phyloP scores from a whole-genome alignment of 2,797 vertebrate species.

The Menidia menidia region DNA sequence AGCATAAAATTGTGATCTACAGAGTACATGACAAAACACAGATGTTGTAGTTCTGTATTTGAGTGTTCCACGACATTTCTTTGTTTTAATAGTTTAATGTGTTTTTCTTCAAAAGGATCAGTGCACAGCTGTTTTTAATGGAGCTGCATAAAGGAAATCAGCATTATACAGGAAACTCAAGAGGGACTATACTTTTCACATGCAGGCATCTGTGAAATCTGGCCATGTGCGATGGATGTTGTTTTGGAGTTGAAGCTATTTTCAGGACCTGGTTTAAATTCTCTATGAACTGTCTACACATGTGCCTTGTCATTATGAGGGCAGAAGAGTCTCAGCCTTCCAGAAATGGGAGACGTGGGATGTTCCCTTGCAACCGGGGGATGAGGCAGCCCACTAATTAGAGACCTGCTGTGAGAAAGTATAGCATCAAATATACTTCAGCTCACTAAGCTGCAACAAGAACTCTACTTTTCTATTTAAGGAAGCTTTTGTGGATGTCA shows the following conservation, averaged over 20 bases:
- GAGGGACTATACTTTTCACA: slow-evolving; percentile 20
- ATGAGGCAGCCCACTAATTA: slow-evolving; percentile 78
- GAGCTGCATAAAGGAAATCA: slow-evolving; percentile 10
- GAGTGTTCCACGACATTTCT: not conserved
- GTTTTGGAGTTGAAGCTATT: slow-evolving; percentile 71
- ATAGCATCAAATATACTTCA: slow-evolving; percentile 76
- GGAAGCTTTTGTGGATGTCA: slow-evolving; percentile 47
- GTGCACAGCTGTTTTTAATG: not conserved
- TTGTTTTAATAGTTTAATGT: not conserved
- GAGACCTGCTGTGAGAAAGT: slow-evolving; percentile 68
- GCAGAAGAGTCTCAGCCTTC: slow-evolving; percentile 66
- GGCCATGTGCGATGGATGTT: slow-evolving; percentile 29
- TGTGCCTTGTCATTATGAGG: slow-evolving; percentile 81
- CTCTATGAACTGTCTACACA: slow-evolving; percentile 71
- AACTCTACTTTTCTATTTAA: slow-evolving; percentile 62
- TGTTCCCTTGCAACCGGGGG: slow-evolving; percentile 70
- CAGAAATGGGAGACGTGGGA: slow-evolving; percentile 71
- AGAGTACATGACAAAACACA: not conserved
- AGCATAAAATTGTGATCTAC: not conserved
- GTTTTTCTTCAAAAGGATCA: not conserved
- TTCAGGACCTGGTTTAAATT: slow-evolving; percentile 68
- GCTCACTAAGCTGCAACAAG: slow-evolving; percentile 48
- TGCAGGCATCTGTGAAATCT: not conserved
- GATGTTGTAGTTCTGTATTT: not conserved
- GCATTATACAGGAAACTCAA: slow-evolving; percentile 8